These are phyloP conservation scores for Chrosomus eos DNA, from an alignment of 2,797 vertebrate genomes.

Conservation along the genomic window DNA sequence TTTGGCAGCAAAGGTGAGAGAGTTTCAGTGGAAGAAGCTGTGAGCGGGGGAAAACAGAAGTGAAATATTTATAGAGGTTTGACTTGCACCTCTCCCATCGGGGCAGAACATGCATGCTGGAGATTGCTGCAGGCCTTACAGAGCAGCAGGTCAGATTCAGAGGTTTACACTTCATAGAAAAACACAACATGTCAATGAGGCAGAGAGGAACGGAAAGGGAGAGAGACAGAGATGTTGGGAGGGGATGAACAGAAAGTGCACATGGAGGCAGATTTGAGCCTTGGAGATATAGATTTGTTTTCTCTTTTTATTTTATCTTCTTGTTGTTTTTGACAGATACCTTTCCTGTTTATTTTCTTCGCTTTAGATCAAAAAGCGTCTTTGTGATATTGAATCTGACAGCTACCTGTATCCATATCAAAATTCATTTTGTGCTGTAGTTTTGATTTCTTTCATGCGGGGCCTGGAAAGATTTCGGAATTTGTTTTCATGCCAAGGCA, in stretches of 20 bases:
- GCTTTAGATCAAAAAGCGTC: constrained; percentile 71
- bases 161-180: constrained; percentile 70
- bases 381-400: constrained; percentile 76
- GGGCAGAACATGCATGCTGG: constrained; percentile 74
- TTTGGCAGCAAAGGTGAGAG: constrained; percentile 53
- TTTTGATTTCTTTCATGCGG: constrained; percentile 74
- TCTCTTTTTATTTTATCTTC: constrained; percentile 54
- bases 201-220: constrained; percentile 49
- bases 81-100: constrained; percentile 73
- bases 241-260: constrained; percentile 63
- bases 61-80: constrained; percentile 82
- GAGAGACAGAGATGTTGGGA: constrained; percentile 38
- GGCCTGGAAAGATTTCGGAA: constrained; percentile 45
- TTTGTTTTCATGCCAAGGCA: constrained; percentile 47
- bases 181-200: constrained; percentile 70
- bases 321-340: constrained; percentile 72
- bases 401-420: constrained; percentile 73
- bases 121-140: constrained; percentile 76
- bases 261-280: constrained; percentile 65
- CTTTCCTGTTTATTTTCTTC: constrained; percentile 71
- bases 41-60: constrained; percentile 64
- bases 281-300: constrained; percentile 68
- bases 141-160: constrained; percentile 75
- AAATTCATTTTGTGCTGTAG: constrained; percentile 72
- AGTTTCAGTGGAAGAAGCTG: constrained; percentile 50